Base-by-base conservation (phyloP, 2,797 vertebrate species). In the Myotis pilosus region DNA sequence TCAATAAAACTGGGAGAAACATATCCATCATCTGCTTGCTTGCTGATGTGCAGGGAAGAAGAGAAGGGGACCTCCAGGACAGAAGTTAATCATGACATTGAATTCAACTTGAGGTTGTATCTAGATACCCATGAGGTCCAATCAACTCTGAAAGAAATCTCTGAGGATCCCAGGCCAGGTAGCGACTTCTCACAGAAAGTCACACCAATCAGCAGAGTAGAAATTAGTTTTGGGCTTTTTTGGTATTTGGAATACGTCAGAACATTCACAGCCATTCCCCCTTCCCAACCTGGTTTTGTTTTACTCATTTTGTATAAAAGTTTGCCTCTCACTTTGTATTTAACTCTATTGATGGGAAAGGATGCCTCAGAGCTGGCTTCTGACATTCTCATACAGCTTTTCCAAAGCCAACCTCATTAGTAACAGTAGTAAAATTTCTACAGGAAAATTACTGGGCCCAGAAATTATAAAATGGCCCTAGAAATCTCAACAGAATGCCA, bases 201-300 rank as follows among this genome's bases (percentile, higher is more conserved):
- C 95, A 87, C 3, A 51, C 7, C 78, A 96, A 95, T 53, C 91
- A 36, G 62, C 30, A 66, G 4, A 79, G 25, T 2, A 74, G 64
- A 95, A 41, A 91, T 94, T 87, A 94, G 96, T 79, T 12, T 66
- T n/a, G 0, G 0, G 75, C 83, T 51, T 57, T 92, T 86, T 33
- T 81, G 89, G 87, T 79, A 92, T 84, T 84, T 91, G 44, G 75
- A 87, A 95, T 96, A 79, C 2, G 83, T 53, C 2, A 13, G 82
- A 90, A 44, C 3, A 89, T 97, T 91, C 95, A 72, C 82, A 96
- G 87, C 80, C 92, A 76, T 93, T 6, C 13, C 8, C 55, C 47
- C 44, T 71, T 23, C 22, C 68, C 93, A 72, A 8, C 28, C 76
- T 79, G 28, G 38, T 92, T 96, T 72, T 79, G n/a, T 83, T 83